Percentiles rank a stretch among this genome's conserved stretches.
phyloP scores from a whole-genome alignment of 2,797 vertebrate species.

The Tiaroga cobitis region DNA sequence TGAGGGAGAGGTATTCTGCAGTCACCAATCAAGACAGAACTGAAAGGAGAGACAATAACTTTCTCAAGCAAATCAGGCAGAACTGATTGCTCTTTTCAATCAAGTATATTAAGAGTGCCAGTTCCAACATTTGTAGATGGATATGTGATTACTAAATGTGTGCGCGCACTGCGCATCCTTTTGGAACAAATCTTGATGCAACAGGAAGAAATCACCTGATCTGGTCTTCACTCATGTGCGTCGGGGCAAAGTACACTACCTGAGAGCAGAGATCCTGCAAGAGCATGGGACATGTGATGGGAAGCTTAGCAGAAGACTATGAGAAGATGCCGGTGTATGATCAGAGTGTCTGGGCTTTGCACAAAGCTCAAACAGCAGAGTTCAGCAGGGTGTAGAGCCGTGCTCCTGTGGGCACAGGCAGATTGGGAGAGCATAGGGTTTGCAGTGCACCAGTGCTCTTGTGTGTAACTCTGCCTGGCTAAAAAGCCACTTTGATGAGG shows the following conservation, averaged over 20 bases:
- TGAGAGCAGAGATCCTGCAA: background rate
- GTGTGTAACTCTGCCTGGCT: background rate
- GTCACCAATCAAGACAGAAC: slow-evolving; percentile 17
- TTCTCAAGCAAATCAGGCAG: slow-evolving; percentile 64
- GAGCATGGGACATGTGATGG: background rate
- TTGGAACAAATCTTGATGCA: slow-evolving; percentile 53
- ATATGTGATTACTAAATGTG: slow-evolving; percentile 67
- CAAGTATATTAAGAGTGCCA: slow-evolving; percentile 66
- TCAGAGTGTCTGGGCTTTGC: slow-evolving; percentile 5
- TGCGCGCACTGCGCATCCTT: slow-evolving; percentile 11
- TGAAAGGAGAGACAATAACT: slow-evolving; percentile 35
- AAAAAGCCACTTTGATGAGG: slow-evolving; percentile 41
- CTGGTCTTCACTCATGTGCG: slow-evolving; percentile 1
- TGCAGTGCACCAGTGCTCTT: slow-evolving; percentile 9
- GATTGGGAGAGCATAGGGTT: background rate
- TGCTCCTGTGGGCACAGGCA: slow-evolving; percentile 14
- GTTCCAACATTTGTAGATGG: slow-evolving; percentile 52
- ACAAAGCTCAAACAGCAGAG: slow-evolving; percentile 28
- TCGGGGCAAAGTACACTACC: slow-evolving; percentile 23
- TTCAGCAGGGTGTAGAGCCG: background rate
- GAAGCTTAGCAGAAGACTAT: slow-evolving; percentile 20
- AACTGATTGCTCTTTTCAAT: slow-evolving; percentile 71
- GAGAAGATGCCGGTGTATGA: slow-evolving; percentile 12
- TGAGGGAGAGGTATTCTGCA: slow-evolving; percentile 23
- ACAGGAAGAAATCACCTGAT: slow-evolving; percentile 59